These are phyloP conservation scores for Aquatica leii DNA, from an alignment of 2,888 invertebrate species.

Conservation along the genomic window DNA sequence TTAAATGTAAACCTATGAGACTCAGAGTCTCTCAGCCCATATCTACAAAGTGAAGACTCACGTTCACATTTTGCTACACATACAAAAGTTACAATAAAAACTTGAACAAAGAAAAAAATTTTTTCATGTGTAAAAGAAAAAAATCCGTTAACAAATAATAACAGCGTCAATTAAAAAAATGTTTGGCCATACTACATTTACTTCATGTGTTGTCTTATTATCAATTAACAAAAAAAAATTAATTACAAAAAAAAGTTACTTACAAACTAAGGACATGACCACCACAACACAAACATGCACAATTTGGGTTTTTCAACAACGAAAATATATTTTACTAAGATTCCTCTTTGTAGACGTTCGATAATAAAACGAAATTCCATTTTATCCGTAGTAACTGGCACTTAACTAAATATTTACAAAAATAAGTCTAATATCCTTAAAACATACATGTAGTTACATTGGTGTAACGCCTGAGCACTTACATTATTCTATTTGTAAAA, in stretches of 20 bases:
- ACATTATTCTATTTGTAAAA: conserved; percentile 40
- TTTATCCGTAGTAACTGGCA: conserved; percentile 51
- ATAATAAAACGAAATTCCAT: conserved; percentile 44
- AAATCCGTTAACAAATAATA: conserved; percentile 11
- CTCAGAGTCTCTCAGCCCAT: conserved; percentile 31
- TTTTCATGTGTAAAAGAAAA: neutral
- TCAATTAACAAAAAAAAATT: conserved; percentile 23
- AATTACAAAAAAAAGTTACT: conserved; percentile 18
- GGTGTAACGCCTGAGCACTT: conserved; percentile 48
- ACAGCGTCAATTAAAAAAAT: conserved; percentile 6
- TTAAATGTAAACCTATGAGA: conserved; percentile 26
- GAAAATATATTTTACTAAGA: conserved; percentile 46
- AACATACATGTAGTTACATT: conserved; percentile 47
- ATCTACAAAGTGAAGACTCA: conserved; percentile 37
- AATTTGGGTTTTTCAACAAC: conserved; percentile 42
- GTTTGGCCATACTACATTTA: conserved; percentile 14
- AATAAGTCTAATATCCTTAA: conserved; percentile 57
- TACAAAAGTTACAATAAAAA: conserved; percentile 36
- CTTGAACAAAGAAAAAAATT: conserved; percentile 22
- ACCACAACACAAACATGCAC: conserved; percentile 52
- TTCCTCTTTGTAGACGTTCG: conserved; percentile 22
- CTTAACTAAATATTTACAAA: conserved; percentile 59
- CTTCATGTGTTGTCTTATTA: conserved; percentile 19
- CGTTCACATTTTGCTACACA: conserved; percentile 37
- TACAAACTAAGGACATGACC: conserved; percentile 53